These are phyloP conservation scores for Ailurus styani DNA, from an alignment of 2,113 vertebrate genomes.

Conservation along the genomic window DNA sequence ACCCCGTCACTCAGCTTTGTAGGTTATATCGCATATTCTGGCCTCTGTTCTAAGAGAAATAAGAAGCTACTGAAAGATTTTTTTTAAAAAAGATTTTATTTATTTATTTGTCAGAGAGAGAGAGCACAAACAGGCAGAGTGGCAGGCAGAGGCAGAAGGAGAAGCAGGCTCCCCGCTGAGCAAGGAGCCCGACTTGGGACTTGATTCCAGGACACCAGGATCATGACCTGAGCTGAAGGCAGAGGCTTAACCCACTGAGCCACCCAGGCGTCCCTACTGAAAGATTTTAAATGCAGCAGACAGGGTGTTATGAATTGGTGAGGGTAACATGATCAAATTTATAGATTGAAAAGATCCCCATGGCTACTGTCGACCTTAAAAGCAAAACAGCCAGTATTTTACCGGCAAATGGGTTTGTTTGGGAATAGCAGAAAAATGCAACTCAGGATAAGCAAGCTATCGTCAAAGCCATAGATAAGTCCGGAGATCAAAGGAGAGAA, in stretches of 20 bases:
- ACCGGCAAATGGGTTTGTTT: neutral
- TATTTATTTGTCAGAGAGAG: too few species aligned
- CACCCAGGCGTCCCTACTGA: too few species aligned
- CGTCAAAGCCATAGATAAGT: neutral
- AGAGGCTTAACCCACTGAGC: too few species aligned
- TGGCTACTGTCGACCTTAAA: neutral
- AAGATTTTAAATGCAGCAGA: neutral
- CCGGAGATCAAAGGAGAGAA: neutral
- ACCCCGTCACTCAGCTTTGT: neutral
- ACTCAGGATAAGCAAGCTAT: neutral
- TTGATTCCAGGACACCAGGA: too few species aligned
- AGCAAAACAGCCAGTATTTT: neutral
- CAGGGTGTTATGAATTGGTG: too few species aligned
- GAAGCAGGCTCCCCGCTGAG: too few species aligned
- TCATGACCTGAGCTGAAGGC: too few species aligned
- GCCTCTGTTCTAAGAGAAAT: neutral
- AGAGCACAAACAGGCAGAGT: too few species aligned
- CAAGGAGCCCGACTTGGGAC: too few species aligned
- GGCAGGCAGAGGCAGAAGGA: too few species aligned
- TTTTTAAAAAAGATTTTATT: too few species aligned
- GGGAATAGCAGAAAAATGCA: neutral
- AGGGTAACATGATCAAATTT: neutral
- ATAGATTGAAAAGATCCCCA: neutral
- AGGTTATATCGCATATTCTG: neutral
- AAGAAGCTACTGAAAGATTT: neutral